These are phyloP conservation scores for Microctonus hyperodae DNA, from an alignment of 2,888 invertebrate genomes.

Conservation along the genomic window DNA sequence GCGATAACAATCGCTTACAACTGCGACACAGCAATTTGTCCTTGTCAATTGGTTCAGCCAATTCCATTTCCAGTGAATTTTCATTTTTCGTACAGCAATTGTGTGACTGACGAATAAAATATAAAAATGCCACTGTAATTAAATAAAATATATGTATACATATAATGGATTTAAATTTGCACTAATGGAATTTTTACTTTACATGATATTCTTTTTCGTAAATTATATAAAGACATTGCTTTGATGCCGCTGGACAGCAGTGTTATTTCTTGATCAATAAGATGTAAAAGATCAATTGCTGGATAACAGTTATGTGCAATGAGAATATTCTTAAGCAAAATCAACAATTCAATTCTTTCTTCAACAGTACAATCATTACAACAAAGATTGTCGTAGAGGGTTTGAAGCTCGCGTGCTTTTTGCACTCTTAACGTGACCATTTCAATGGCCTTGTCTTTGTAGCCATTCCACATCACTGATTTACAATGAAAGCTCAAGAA, in stretches of 20 bases:
- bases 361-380: constrained; percentile 66
- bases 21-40: constrained; percentile 48
- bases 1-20: constrained; percentile 51
- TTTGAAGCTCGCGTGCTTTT: constrained; percentile 77
- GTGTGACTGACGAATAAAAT: constrained; percentile 47
- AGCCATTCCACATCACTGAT: constrained; percentile 79
- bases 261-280: constrained; percentile 77
- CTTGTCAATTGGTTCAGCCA: constrained; percentile 41
- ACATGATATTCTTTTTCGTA: constrained; percentile 71
- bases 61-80: constrained; percentile 34
- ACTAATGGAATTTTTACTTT: too few species aligned
- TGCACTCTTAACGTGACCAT: constrained; percentile 86
- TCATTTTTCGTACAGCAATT: constrained; percentile 46
- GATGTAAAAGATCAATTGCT: constrained; percentile 68
- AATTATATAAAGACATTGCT: constrained; percentile 68
- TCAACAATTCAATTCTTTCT: constrained; percentile 36
- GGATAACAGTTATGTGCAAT: constrained; percentile 68
- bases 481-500: constrained; percentile 74
- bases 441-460: constrained; percentile 73
- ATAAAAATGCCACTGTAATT: constrained; percentile 48
- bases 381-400: constrained; percentile 74
- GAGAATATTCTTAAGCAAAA: constrained; percentile 73
- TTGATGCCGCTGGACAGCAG: constrained; percentile 72
- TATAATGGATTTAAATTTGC: not conserved
- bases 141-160: constrained; percentile 14